phyloP scores from a whole-genome alignment of 1,140 invertebrate genomes.

The Drosophila insularis region DNA sequence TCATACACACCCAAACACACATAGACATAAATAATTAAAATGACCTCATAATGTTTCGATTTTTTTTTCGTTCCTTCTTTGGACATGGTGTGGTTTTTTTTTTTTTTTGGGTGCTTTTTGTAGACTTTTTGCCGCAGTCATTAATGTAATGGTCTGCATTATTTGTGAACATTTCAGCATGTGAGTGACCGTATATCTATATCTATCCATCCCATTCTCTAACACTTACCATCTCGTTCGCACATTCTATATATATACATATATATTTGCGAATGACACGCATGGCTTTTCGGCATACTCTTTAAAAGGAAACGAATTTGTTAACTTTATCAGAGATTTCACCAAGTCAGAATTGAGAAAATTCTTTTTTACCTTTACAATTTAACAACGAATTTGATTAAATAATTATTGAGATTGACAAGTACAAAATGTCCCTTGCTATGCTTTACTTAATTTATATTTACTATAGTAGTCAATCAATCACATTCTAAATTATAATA shows the following conservation, averaged over 20 bases:
- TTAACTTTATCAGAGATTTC: background rate
- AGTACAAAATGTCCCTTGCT: too few relatives aligned
- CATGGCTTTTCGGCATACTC: slow-evolving; percentile 26
- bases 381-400: too few relatives aligned
- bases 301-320: background rate
- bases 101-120: slow-evolving; percentile 37
- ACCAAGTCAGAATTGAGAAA: background rate
- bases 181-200: slow-evolving; percentile 46
- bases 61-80: slow-evolving; percentile 38
- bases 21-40: slow-evolving; percentile 72
- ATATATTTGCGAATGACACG: slow-evolving; percentile 45
- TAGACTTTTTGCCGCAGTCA: slow-evolving; percentile 67
- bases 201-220: slow-evolving; percentile 15
- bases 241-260: background rate
- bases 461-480: too few relatives aligned
- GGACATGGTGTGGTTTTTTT: slow-evolving; percentile 18
- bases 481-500: too few relatives aligned
- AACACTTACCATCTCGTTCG: background rate
- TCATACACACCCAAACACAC: slow-evolving; percentile 24
- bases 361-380: too few relatives aligned
- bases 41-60: slow-evolving; percentile 75
- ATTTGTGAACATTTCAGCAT: slow-evolving; percentile 57
- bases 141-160: slow-evolving; percentile 75
- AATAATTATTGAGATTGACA: too few relatives aligned
- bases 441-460: too few relatives aligned